Conservation (phyloP, 2,113 vertebrate genomes). For the Holacanthus passer region DNA sequence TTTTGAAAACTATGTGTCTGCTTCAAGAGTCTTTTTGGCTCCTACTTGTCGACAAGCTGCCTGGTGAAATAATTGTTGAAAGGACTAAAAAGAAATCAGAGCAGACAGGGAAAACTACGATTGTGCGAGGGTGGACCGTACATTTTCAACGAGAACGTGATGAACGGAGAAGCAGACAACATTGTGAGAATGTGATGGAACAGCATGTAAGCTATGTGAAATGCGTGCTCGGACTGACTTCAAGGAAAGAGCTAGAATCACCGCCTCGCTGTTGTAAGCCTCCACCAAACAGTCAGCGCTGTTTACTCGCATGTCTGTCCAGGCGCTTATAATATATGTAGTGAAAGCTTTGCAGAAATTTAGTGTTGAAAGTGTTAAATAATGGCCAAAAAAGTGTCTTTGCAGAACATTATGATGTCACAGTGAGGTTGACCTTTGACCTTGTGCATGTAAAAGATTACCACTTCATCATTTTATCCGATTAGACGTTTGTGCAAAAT, state of each 20-base stretch:
- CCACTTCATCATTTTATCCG: no score
- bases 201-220: background rate
- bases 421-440: no score
- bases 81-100: constrained; percentile 3
- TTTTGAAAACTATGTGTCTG: constrained; percentile 11
- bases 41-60: background rate
- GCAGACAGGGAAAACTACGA: background rate
- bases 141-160: constrained; percentile 4
- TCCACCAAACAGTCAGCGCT: no score
- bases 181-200: constrained; percentile 23
- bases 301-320: no score
- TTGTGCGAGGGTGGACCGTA: background rate
- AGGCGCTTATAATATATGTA: no score
- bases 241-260: background rate
- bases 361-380: no score
- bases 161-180: constrained; percentile 7
- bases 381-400: no score
- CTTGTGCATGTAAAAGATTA: no score
- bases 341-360: no score
- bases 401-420: no score
- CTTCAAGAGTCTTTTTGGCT: background rate
- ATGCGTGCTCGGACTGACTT: constrained; percentile 18
- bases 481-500: no score
- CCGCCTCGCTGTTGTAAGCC: no score
- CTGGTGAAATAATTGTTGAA: background rate